phyloP scores from a whole-genome alignment of 2,113 vertebrate genomes.

The Psilopsiagon aurifrons region DNA sequence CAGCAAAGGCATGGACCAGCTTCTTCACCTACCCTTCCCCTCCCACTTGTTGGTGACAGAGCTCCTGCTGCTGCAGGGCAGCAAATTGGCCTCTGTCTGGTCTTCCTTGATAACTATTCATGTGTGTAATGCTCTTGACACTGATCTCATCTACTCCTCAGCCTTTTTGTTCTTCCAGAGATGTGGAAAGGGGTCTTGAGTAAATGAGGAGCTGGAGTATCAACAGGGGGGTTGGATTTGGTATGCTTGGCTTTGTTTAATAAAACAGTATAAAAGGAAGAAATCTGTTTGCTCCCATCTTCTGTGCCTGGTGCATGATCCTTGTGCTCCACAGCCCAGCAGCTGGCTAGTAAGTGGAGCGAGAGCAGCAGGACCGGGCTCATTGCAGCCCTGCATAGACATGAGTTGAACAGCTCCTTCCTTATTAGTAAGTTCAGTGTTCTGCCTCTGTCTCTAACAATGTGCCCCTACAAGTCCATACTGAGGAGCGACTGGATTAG shows the following conservation, averaged over 20 bases:
- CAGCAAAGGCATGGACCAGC: neutral
- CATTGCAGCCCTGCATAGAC: fast-evolving
- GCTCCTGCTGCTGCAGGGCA: neutral
- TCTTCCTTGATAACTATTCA: constrained; percentile 22
- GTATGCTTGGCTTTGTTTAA: constrained; percentile 36
- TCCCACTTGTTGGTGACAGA: neutral
- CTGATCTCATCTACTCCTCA: neutral
- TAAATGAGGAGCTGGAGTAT: neutral
- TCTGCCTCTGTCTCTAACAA: neutral
- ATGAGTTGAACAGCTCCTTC: fast-evolving
- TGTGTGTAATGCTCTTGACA: neutral
- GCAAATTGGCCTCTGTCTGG: neutral
- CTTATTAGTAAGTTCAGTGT: neutral
- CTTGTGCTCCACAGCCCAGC: fast-evolving
- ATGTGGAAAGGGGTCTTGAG: neutral
- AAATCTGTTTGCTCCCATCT: neutral
- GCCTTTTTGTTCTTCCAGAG: neutral
- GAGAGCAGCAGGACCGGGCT: fast-evolving
- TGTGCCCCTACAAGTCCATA: neutral
- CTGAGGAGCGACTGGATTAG: neutral
- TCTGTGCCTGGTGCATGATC: neutral
- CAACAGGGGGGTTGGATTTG: neutral
- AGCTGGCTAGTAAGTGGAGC: fast-evolving
- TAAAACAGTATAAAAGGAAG: constrained; percentile 19
- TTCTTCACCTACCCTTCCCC: neutral